These are phyloP conservation scores for Sitodiplosis mosellana DNA, from an alignment of 1,140 invertebrate species.

Conservation along the genomic window DNA sequence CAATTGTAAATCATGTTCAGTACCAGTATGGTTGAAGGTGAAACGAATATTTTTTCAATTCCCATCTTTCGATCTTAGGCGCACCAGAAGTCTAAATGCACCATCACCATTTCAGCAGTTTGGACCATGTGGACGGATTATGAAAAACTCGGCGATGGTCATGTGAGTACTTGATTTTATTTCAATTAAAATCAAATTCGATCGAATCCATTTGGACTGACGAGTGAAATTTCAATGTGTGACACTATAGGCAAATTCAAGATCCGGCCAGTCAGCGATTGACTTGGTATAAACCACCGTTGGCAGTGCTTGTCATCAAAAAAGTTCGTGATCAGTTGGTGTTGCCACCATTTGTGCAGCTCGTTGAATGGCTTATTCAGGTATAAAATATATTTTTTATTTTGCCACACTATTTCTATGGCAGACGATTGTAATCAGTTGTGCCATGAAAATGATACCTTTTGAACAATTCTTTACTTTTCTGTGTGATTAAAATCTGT, in stretches of 20 bases:
- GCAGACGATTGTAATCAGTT: too few relatives aligned
- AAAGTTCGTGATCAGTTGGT: conserved; percentile 84
- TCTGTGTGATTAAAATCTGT: too few relatives aligned
- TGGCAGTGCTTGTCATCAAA: conserved; percentile 88
- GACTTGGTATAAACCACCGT: conserved; percentile 90
- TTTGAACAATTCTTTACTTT: too few relatives aligned
- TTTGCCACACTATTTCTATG: too few relatives aligned
- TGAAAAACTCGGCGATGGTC: conserved; percentile 90
- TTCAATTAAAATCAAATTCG: too few relatives aligned
- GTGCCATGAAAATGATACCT: too few relatives aligned
- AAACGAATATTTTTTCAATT: not conserved
- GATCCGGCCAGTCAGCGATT: conserved; percentile 89
- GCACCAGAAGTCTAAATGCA: conserved; percentile 80
- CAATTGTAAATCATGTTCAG: too few relatives aligned
- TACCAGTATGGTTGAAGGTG: too few relatives aligned
- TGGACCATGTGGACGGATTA: conserved; percentile 87
- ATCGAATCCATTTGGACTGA: too few relatives aligned
- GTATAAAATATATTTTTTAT: conserved; percentile 32
- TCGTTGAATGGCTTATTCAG: conserved; percentile 85
- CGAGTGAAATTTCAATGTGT: not conserved
- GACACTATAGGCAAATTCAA: conserved; percentile 67
- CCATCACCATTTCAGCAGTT: conserved; percentile 87
- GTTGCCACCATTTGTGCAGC: conserved; percentile 73
- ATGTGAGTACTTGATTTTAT: conserved; percentile 52
- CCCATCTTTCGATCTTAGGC: conserved; percentile 47